Conservation (phyloP, 1,140 invertebrate species). For the Sweltsa coloradensis region DNA sequence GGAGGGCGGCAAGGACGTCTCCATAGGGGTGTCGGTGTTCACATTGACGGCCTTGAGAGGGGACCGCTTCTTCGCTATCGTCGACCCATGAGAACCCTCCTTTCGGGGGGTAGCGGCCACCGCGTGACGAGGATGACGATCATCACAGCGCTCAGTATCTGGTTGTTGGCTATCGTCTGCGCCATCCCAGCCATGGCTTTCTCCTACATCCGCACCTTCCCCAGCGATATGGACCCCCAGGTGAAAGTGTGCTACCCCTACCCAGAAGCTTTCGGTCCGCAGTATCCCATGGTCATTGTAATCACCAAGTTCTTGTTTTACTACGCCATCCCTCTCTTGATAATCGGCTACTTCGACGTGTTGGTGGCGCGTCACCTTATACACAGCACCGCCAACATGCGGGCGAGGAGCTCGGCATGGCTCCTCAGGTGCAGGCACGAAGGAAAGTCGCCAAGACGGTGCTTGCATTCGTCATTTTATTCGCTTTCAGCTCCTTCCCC, state of each 20-base stretch:
- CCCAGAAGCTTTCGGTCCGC: too few species aligned
- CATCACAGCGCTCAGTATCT: conserved; percentile 60
- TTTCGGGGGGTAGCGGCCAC: conserved; percentile 39
- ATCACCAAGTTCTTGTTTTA: conserved; percentile 65
- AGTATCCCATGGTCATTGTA: conserved; percentile 60
- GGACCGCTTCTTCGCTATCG: conserved; percentile 75
- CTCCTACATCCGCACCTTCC: too few species aligned
- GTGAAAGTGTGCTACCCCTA: too few species aligned
- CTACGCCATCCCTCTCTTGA: conserved; percentile 67
- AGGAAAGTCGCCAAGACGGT: conserved; percentile 86
- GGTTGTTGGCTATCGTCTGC: conserved; percentile 62
- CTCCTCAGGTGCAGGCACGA: conserved; percentile 63
- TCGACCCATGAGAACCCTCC: conserved; percentile 65
- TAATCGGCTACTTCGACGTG: conserved; percentile 76
- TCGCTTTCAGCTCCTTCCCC: conserved; percentile 80
- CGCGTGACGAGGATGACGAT: conserved; percentile 54
- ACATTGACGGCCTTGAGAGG: conserved; percentile 70
- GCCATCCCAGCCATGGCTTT: conserved; percentile 67
- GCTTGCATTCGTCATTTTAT: conserved; percentile 78
- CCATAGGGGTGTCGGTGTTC: conserved; percentile 75
- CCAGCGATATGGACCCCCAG: conserved; percentile 26
- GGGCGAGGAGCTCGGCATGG: conserved; percentile 59
- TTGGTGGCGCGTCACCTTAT: conserved; percentile 78
- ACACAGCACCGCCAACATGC: conserved; percentile 59
- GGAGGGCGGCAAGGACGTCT: conserved; percentile 69